phyloP scores from a whole-genome alignment of 2,113 vertebrate species.

The Megaptera novaeangliae region DNA sequence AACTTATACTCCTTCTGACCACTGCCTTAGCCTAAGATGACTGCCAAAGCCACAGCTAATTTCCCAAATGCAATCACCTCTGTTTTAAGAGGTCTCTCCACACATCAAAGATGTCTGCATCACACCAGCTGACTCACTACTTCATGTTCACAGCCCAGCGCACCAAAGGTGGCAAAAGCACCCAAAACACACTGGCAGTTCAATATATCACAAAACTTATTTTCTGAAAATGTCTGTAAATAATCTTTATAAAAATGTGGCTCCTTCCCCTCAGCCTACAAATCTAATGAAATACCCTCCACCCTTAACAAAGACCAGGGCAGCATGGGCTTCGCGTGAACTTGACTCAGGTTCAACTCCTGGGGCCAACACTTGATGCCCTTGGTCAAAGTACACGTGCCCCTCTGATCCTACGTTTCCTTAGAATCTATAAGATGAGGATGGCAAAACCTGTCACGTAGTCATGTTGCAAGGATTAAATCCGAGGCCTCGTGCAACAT shows the following conservation, averaged over 20 bases:
- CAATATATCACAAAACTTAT: neutral
- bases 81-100: neutral
- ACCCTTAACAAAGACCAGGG: neutral
- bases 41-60: neutral
- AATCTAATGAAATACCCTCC: neutral
- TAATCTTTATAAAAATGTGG: neutral
- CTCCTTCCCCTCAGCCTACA: neutral
- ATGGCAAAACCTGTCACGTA: neutral
- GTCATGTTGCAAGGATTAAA: neutral
- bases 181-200: neutral
- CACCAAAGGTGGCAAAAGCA: neutral
- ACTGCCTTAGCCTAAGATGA: neutral
- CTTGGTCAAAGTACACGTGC: neutral
- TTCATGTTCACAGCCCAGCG: neutral
- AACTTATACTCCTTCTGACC: neutral
- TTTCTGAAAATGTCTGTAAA: neutral
- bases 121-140: neutral
- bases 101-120: neutral
- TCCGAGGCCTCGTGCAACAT: fast-evolving
- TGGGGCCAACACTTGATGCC: neutral
- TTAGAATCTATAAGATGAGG: neutral
- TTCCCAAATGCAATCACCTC: neutral
- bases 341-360: neutral
- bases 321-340: too few species aligned
- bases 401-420: neutral